Percentiles rank a stretch among this genome's conserved stretches.
These are phyloP conservation scores for Pseudotriccus pelzelni DNA, from an alignment of 2,797 vertebrate species.

Conservation along the genomic window DNA sequence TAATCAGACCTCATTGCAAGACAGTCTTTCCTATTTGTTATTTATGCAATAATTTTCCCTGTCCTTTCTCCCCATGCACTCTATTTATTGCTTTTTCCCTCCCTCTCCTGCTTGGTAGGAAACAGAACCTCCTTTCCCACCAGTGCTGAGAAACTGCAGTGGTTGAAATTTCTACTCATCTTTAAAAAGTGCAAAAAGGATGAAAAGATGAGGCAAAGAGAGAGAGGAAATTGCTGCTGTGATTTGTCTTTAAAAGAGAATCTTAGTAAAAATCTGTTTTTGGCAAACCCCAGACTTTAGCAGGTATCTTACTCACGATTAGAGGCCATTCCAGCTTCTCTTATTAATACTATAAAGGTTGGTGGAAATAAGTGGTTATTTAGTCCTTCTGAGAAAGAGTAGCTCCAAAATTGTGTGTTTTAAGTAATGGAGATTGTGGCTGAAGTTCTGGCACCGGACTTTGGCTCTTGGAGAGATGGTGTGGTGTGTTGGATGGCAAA, in stretches of 20 bases:
- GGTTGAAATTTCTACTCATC: not conserved
- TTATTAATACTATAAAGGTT: not conserved
- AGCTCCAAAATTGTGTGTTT: not conserved
- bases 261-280: not conserved
- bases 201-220: not conserved
- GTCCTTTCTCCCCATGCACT: not conserved
- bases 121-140: not conserved
- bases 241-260: not conserved
- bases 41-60: not conserved
- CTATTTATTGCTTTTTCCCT: fast-evolving
- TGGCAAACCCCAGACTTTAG: not conserved
- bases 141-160: not conserved
- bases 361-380: not conserved
- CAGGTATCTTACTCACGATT: not conserved
- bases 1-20: not conserved
- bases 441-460: not conserved
- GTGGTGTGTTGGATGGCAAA: not conserved
- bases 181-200: not conserved
- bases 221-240: not conserved
- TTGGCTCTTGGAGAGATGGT: not conserved
- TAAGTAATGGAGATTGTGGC: not conserved
- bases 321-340: not conserved
- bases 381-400: not conserved
- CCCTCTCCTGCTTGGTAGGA: not conserved
- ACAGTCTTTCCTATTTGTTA: not conserved